These are phyloP conservation scores for Medauroidea extradentata DNA, from an alignment of 1,140 invertebrate species.

Conservation along the genomic window DNA sequence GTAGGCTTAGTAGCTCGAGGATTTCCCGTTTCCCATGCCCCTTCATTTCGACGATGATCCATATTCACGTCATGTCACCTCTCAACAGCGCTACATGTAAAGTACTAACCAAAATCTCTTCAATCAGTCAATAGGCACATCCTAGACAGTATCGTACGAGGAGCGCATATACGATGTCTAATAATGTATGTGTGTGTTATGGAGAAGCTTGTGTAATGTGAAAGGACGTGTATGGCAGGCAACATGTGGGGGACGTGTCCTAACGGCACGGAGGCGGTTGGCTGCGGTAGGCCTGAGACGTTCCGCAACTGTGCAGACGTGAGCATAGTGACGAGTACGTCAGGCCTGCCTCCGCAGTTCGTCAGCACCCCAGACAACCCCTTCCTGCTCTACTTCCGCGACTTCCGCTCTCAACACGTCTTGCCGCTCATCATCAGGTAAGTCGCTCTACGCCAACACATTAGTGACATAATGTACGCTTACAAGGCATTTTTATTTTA, in stretches of 20 bases:
- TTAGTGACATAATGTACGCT: too few relatives aligned
- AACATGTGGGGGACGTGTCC: conserved; percentile 85
- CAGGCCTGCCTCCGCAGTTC: conserved; percentile 58
- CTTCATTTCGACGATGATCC: too few relatives aligned
- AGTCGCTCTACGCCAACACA: conserved; percentile 20
- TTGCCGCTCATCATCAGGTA: conserved; percentile 69
- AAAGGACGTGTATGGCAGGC: conserved; percentile 41
- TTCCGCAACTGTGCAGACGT: conserved; percentile 87
- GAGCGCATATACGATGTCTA: too few relatives aligned
- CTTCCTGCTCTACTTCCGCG: conserved; percentile 65
- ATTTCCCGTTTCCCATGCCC: too few relatives aligned
- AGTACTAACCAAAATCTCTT: too few relatives aligned
- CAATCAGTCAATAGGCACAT: too few relatives aligned
- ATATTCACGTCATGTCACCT: too few relatives aligned
- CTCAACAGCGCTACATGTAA: too few relatives aligned
- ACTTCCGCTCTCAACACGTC: conserved; percentile 47
- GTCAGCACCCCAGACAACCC: conserved; percentile 63
- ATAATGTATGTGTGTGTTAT: too few relatives aligned
- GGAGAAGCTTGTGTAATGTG: conserved; percentile 6
- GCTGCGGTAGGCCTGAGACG: conserved; percentile 80
- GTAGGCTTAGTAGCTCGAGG: too few relatives aligned
- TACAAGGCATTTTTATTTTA: too few relatives aligned
- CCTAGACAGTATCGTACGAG: too few relatives aligned
- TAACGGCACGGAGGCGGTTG: conserved; percentile 77
- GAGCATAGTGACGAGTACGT: conserved; percentile 68